A percentile compares a stretch with the other conserved stretches of the same genome.
These are phyloP conservation scores for Meles meles DNA, from an alignment of 2,113 vertebrate genomes.

Conservation along the genomic window DNA sequence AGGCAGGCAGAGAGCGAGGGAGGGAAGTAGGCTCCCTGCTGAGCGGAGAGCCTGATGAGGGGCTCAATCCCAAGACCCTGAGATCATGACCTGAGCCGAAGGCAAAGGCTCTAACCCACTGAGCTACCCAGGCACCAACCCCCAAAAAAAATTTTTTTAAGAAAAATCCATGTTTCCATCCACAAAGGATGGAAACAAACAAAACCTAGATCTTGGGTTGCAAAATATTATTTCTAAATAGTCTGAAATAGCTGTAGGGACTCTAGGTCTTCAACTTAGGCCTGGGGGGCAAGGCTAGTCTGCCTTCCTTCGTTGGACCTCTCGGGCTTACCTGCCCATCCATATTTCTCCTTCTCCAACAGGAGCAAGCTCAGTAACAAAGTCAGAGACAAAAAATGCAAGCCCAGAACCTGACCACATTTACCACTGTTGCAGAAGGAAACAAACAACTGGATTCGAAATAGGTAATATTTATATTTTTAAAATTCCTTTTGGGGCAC, in stretches of 20 bases:
- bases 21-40: no score
- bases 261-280: not conserved
- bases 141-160: not conserved
- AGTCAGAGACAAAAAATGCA: not conserved
- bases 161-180: not conserved
- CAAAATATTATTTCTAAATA: not conserved
- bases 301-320: not conserved
- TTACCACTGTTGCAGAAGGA: not conserved
- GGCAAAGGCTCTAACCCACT: no score
- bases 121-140: accelerated
- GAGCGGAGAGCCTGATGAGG: no score
- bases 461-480: not conserved
- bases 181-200: not conserved
- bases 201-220: not conserved
- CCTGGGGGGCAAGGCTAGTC: not conserved
- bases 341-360: not conserved
- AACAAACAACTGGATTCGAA: not conserved
- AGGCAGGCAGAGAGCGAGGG: no score
- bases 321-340: not conserved
- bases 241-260: not conserved
- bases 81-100: no score
- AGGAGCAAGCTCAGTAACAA: not conserved
- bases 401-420: not conserved
- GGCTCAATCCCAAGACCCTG: no score
- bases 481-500: no score